phyloP scores from a whole-genome alignment of 2,113 vertebrate species.

The Oryzias melastigma region DNA sequence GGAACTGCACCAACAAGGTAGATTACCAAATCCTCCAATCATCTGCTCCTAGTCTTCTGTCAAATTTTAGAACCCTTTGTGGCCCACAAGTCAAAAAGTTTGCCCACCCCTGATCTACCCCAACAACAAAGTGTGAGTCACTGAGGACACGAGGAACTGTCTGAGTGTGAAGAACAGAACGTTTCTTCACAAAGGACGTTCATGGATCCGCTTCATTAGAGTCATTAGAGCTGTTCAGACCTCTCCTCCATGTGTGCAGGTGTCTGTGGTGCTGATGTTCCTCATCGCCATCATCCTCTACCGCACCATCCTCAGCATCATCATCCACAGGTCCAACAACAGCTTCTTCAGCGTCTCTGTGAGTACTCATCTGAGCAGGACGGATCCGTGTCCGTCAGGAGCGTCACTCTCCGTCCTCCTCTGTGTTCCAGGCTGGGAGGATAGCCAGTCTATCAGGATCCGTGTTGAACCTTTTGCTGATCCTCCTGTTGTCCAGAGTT shows the following conservation, averaged over 20 bases:
- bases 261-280: conserved; percentile 75
- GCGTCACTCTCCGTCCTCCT: background rate
- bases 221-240: no score
- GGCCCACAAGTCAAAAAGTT: no score
- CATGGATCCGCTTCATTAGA: no score
- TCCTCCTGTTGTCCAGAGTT: conserved; percentile 76
- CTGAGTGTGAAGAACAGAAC: no score
- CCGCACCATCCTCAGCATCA: conserved; percentile 72
- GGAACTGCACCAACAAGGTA: no score
- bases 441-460: conserved; percentile 77
- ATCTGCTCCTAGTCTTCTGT: no score
- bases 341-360: conserved; percentile 67
- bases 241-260: conserved; percentile 31
- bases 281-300: conserved; percentile 81
- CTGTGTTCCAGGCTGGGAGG: conserved; percentile 60
- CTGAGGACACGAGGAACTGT: no score
- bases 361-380: conserved; percentile 41
- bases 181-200: no score
- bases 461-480: conserved; percentile 76
- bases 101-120: no score
- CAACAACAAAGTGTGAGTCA: no score
- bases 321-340: conserved; percentile 70
- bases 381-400: conserved; percentile 1
- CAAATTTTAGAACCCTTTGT: no score
- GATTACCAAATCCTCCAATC: no score